phyloP scores from a whole-genome alignment of 2,113 vertebrate species.

The Dromaius novaehollandiae region DNA sequence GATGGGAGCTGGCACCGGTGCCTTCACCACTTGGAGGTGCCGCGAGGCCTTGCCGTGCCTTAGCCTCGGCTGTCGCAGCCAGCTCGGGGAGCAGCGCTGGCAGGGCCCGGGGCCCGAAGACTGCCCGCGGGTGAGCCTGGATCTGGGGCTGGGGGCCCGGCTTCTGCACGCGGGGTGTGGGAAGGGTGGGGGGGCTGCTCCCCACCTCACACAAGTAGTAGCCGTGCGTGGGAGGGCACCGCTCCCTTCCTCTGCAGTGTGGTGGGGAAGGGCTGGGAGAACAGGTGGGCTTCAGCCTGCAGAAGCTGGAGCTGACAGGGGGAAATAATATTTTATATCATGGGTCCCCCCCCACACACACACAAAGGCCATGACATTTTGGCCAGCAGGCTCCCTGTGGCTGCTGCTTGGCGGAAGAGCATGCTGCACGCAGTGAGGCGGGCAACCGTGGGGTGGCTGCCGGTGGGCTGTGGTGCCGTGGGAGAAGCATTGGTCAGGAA shows the following conservation, averaged over 20 bases:
- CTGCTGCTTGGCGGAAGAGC: not conserved
- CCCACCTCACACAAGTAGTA: not conserved
- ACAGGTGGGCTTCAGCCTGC: not conserved
- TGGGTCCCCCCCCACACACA: no score
- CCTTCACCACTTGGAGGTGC: fast-evolving
- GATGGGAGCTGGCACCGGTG: fast-evolving
- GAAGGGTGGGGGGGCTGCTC: not conserved
- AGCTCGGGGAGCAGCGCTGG: not conserved
- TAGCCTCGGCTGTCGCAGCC: not conserved
- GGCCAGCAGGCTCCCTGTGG: no score
- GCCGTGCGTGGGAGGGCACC: fast-evolving
- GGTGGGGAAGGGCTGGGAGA: not conserved
- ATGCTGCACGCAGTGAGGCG: no score
- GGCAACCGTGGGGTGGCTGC: no score
- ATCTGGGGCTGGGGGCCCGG: not conserved
- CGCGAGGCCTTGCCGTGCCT: fast-evolving
- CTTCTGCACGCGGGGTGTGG: no score
- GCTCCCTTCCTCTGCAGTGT: not conserved
- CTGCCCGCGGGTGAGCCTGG: not conserved
- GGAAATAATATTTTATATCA: not conserved
- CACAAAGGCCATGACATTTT: not conserved
- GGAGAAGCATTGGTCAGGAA: not conserved
- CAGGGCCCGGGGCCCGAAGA: not conserved
- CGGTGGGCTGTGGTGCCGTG: no score
- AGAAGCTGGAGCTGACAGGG: not conserved